Evolutionary conservation across 1,140 invertebrate genomes (phyloP).

Genomic region (Temnothorax longispinosus): DNA sequence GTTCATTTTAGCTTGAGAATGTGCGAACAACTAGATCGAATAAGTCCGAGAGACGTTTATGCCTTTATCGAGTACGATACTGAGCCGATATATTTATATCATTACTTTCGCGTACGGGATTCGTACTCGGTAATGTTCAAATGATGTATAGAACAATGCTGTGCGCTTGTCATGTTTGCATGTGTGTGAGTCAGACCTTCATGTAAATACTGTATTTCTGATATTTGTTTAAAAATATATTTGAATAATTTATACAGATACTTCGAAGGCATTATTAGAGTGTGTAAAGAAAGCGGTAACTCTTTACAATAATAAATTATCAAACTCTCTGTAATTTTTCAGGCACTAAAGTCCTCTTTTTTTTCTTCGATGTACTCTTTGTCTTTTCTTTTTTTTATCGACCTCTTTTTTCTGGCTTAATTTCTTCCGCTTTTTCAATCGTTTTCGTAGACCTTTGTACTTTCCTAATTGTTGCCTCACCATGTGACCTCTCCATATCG

Average conservation of each 20-base stretch:
- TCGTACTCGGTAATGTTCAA: constrained; percentile 57
- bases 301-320: constrained; percentile 7
- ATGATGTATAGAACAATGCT: constrained; percentile 60
- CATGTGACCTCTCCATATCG: constrained; percentile 79
- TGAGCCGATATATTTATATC: constrained; percentile 49
- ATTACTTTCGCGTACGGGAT: not conserved
- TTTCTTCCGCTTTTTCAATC: constrained; percentile 62
- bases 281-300: not conserved
- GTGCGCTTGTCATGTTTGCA: constrained; percentile 75
- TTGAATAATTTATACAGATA: constrained; percentile 84
- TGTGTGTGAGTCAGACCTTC: constrained; percentile 78
- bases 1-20: constrained; percentile 62
- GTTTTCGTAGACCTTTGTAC: constrained; percentile 65
- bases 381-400: not conserved
- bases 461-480: constrained; percentile 76
- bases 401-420: constrained; percentile 29
- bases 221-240: constrained; percentile 85
- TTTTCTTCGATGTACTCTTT: constrained; percentile 7
- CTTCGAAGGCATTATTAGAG: constrained; percentile 40
- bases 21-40: constrained; percentile 42
- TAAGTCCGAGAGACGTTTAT: constrained; percentile 36
- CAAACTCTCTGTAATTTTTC: not conserved
- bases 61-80: constrained; percentile 52
- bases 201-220: constrained; percentile 84
- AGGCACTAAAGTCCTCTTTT: not conserved